These are phyloP conservation scores for Ophonus ardosiacus DNA, from an alignment of 2,888 invertebrate species.

Conservation along the genomic window DNA sequence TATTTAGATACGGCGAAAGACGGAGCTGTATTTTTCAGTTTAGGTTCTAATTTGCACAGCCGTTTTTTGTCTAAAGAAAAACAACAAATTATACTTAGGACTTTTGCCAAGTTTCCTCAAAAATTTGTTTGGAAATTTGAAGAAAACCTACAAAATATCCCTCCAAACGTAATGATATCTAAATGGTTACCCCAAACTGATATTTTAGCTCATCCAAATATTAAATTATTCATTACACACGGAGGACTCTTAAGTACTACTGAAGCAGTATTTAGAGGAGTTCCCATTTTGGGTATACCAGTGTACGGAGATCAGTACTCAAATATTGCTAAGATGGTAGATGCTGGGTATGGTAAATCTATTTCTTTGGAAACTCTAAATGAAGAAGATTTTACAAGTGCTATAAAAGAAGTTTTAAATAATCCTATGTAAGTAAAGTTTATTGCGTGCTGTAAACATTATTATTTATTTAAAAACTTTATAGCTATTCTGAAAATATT, in stretches of 20 bases:
- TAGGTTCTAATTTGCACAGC: constrained; percentile 72
- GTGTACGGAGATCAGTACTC: constrained; percentile 60
- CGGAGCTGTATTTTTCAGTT: constrained; percentile 72
- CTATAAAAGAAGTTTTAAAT: constrained; percentile 72
- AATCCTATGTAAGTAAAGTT: constrained; percentile 70
- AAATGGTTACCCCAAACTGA: constrained; percentile 55
- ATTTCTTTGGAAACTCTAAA: constrained; percentile 73
- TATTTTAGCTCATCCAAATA: constrained; percentile 62
- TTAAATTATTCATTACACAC: constrained; percentile 64
- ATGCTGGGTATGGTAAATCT: constrained; percentile 73
- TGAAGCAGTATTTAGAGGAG: constrained; percentile 61
- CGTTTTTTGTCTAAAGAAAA: constrained; percentile 68
- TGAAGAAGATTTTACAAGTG: constrained; percentile 72
- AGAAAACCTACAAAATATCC: constrained; percentile 29
- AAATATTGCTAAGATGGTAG: constrained; percentile 54
- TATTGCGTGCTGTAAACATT: neutral
- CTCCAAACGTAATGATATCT: constrained; percentile 45
- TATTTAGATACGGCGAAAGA: constrained; percentile 70
- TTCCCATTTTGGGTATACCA: constrained; percentile 61
- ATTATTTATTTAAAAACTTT: neutral
- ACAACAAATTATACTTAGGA: constrained; percentile 68
- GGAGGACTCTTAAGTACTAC: constrained; percentile 60
- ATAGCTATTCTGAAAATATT: constrained; percentile 47
- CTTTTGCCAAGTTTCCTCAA: constrained; percentile 45
- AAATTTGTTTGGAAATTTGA: constrained; percentile 58